Percentiles rank a stretch among this genome's conserved stretches.
Conservation (phyloP, 2,888 invertebrate species). For the Oegoconia quadripuncta region DNA sequence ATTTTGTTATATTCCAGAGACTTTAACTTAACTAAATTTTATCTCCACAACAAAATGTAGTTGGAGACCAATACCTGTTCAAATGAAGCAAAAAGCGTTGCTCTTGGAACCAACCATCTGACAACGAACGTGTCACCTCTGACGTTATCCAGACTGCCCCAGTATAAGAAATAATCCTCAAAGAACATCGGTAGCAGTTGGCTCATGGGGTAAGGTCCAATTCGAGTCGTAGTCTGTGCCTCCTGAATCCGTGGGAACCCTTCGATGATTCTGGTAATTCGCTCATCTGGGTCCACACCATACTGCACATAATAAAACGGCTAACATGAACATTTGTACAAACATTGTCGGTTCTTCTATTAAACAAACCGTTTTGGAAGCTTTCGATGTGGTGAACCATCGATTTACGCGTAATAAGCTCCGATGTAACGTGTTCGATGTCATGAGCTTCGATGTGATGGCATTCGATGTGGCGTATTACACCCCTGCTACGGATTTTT, state of each 20-base stretch:
- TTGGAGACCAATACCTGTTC: slow-evolving; percentile 74
- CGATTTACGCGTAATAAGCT: too few species aligned
- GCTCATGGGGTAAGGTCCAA: slow-evolving; percentile 72
- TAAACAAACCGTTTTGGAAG: not conserved
- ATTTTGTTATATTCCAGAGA: not conserved
- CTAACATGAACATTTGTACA: not conserved
- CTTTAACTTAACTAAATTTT: not conserved
- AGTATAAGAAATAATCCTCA: slow-evolving; percentile 82
- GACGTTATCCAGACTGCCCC: slow-evolving; percentile 75
- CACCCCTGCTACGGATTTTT: too few species aligned
- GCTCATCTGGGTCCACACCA: slow-evolving; percentile 65
- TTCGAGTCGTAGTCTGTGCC: slow-evolving; percentile 66
- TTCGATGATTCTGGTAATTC: slow-evolving; percentile 58
- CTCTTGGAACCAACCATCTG: slow-evolving; percentile 81
- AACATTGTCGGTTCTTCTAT: not conserved
- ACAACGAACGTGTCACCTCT: slow-evolving; percentile 61
- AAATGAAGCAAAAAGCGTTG: slow-evolving; percentile 74
- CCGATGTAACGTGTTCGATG: too few species aligned
- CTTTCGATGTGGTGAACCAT: not conserved
- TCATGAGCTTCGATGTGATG: too few species aligned
- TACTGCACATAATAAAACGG: slow-evolving; percentile 46
- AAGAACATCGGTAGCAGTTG: slow-evolving; percentile 75
- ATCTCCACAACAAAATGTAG: too few species aligned
- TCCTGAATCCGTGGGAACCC: slow-evolving; percentile 69
- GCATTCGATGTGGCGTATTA: too few species aligned